These are phyloP conservation scores for Acromyrmex echinatior DNA, from an alignment of 1,140 invertebrate genomes.

Conservation along the genomic window DNA sequence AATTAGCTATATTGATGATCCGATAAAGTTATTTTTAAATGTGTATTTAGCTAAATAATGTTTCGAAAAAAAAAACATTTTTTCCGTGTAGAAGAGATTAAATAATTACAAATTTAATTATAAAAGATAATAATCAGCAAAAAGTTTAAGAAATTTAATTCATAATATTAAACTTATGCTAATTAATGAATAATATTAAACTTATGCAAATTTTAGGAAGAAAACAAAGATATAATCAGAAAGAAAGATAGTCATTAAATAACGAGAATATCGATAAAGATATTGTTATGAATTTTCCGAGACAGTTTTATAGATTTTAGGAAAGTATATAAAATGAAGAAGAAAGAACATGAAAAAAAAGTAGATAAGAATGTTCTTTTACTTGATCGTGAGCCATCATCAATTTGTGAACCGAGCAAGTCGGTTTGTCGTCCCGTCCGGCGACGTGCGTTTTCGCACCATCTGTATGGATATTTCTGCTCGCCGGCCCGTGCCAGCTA, in stretches of 20 bases:
- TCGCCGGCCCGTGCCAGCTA: slow-evolving; percentile 65
- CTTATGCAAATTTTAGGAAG: no score
- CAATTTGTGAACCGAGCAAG: slow-evolving; percentile 78
- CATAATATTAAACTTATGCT: neutral
- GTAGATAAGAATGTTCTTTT: slow-evolving; percentile 51
- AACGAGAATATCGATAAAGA: neutral
- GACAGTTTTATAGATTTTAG: slow-evolving; percentile 19
- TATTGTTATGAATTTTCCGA: neutral
- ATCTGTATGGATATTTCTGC: slow-evolving; percentile 77
- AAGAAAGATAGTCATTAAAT: neutral
- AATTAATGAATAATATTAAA: neutral
- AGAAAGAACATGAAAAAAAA: neutral
- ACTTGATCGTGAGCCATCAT: slow-evolving; percentile 72
- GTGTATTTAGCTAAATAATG: no score
- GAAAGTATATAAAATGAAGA: neutral
- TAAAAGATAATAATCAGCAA: neutral
- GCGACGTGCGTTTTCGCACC: slow-evolving; percentile 77
- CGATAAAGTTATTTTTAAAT: no score
- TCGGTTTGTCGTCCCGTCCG: slow-evolving; percentile 49
- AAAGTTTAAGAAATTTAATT: neutral
- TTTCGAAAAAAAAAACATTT: no score
- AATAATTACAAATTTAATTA: neutral
- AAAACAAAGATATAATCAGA: no score
- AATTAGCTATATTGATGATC: no score
- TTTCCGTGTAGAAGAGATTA: neutral